A percentile compares a stretch with the other conserved stretches of the same genome.
These are phyloP conservation scores for Idris sp. DNA, from an alignment of 1,140 invertebrate genomes.

Conservation along the genomic window DNA sequence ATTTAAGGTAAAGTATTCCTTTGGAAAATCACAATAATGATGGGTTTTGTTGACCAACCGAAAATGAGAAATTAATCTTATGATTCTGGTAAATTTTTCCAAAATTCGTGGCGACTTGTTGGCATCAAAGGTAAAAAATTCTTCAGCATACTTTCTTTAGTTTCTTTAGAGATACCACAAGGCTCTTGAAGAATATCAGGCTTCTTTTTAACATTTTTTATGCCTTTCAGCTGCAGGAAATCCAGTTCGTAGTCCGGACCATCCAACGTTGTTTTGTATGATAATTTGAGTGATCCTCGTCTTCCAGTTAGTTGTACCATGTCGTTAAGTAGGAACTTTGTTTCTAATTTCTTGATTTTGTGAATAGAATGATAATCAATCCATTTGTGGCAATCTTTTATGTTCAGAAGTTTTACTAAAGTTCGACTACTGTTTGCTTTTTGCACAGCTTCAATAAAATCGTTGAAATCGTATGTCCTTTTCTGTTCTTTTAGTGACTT, in stretches of 20 bases:
- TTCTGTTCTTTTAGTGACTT: conserved; percentile 46
- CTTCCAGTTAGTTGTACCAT: conserved; percentile 10
- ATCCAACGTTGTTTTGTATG: conserved; percentile 22
- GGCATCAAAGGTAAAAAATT: conserved; percentile 29
- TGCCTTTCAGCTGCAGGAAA: conserved; percentile 30
- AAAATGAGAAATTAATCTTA: too few relatives aligned
- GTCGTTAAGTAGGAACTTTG: conserved; percentile 14
- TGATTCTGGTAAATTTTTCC: conserved; percentile 17
- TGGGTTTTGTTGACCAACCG: too few relatives aligned
- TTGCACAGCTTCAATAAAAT: conserved; percentile 54
- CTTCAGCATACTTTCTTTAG: conserved; percentile 26
- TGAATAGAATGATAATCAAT: conserved; percentile 19
- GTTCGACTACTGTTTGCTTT: conserved; percentile 17
- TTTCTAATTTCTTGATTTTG: conserved; percentile 23
- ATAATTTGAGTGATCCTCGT: conserved; percentile 5
- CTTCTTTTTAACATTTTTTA: conserved; percentile 5
- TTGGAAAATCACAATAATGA: too few relatives aligned
- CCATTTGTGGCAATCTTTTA: conserved; percentile 24
- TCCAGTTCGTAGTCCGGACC: conserved; percentile 10
- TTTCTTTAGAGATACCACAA: conserved; percentile 4
- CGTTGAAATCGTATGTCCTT: conserved; percentile 66
- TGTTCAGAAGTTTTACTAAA: conserved; percentile 1
- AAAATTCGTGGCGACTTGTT: conserved; percentile 33
- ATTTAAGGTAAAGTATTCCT: too few relatives aligned
- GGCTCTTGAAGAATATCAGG: conserved; percentile 4